These are phyloP conservation scores for Malurus elegans DNA, from an alignment of 2,113 vertebrate species.

Conservation along the genomic window DNA sequence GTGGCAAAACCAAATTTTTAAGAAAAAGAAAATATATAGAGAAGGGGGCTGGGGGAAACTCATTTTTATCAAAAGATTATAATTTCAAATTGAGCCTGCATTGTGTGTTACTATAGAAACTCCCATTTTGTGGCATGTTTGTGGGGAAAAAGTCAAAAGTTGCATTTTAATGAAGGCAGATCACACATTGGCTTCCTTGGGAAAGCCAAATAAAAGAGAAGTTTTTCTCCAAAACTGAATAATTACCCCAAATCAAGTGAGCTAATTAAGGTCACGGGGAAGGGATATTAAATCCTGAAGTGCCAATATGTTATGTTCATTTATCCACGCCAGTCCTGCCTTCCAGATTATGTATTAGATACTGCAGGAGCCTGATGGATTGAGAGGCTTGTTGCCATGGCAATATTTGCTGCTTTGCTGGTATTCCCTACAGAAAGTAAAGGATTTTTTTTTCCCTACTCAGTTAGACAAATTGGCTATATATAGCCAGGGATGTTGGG, in stretches of 20 bases:
- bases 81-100: conserved; percentile 53
- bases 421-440: conserved; percentile 80
- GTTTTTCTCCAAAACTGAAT: conserved; percentile 4
- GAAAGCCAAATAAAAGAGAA: background rate
- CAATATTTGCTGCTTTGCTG: conserved; percentile 82
- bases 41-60: background rate
- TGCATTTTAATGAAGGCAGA: conserved; percentile 36
- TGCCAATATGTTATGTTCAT: conserved; percentile 15
- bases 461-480: conserved; percentile 58
- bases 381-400: conserved; percentile 84
- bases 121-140: conserved; percentile 40
- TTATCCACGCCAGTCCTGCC: conserved; percentile 30
- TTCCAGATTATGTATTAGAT: conserved; percentile 73
- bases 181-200: background rate
- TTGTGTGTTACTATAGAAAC: conserved; percentile 64
- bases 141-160: conserved; percentile 43
- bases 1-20: background rate
- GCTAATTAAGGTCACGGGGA: conserved; percentile 30
- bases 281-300: conserved; percentile 21
- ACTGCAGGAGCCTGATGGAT: conserved; percentile 72
- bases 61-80: conserved; percentile 40
- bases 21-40: background rate
- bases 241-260: background rate
- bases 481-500: conserved; percentile 53
- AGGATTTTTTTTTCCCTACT: conserved; percentile 51